Percentiles rank a stretch among this genome's conserved stretches.
Evolutionary conservation across 2,888 invertebrate genomes (phyloP).

Genomic region (Liopterus haemorrhoidalis): DNA sequence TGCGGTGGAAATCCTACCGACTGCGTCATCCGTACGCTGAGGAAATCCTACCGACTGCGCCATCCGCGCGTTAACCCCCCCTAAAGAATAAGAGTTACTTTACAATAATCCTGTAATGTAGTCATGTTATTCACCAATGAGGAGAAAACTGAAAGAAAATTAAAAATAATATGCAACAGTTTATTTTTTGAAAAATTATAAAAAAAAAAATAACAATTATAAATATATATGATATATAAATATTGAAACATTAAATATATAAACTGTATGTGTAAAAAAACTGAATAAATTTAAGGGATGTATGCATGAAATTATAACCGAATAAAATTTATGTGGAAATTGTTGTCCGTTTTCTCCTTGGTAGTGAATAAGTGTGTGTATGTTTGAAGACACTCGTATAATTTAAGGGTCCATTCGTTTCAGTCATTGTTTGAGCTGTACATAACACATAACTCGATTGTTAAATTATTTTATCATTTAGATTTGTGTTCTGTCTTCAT

Average conservation of each 20-base stretch:
- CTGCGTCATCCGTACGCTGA: slow-evolving; percentile 5
- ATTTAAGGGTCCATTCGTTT: too few relatives aligned
- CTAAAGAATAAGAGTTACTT: slow-evolving; percentile 43
- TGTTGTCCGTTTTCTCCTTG: slow-evolving; percentile 44
- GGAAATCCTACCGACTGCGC: slow-evolving; percentile 1
- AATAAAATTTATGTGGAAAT: not conserved
- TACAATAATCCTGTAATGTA: slow-evolving; percentile 47
- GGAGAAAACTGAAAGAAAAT: slow-evolving; percentile 42
- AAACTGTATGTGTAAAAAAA: slow-evolving; percentile 40
- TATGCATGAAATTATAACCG: slow-evolving; percentile 40
- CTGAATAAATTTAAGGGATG: slow-evolving; percentile 39
- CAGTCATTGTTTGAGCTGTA: too few relatives aligned
- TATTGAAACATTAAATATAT: slow-evolving; percentile 40
- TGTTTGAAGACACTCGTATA: too few relatives aligned
- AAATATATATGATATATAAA: slow-evolving; percentile 40
- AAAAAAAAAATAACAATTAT: slow-evolving; percentile 34
- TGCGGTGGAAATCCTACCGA: slow-evolving; percentile 1
- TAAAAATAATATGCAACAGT: slow-evolving; percentile 41
- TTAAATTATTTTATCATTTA: too few relatives aligned
- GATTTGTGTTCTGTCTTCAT: too few relatives aligned
- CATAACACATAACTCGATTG: too few relatives aligned
- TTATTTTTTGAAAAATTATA: slow-evolving; percentile 47
- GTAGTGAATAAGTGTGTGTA: slow-evolving; percentile 47
- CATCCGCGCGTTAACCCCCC: not conserved
- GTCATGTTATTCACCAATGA: slow-evolving; percentile 45